Evolutionary conservation across 2,888 invertebrate genomes (phyloP), one percentile per base, ranked within the genome.

Genomic region (Slavum lentiscoides): DNA sequence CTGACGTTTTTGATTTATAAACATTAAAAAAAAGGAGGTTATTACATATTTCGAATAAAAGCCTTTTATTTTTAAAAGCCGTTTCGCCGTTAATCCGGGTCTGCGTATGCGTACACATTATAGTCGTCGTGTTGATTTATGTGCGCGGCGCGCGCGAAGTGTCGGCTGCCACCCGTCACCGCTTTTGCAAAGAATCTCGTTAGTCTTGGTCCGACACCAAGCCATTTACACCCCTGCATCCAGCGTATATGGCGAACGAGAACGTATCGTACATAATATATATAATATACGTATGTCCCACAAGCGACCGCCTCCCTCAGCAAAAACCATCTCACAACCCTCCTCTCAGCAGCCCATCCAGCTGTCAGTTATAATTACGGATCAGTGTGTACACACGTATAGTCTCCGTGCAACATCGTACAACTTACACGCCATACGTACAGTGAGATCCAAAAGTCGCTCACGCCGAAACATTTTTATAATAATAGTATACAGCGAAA

Each of bases 61-160:
- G 30, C 30, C 30, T 30, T 30, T 30, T 30, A 30, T 30, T 30
- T 30, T 30, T 30, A 30, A 30, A 30, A 30, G 30, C 30, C 30
- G 30, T 30, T 30, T 30, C 30, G 30, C 30, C 30, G 30, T 30
- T 30, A 30, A 30, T 4, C 30, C 2, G 30, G 4, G 30, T 4
- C 30, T 30, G 30, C 30, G 30, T 30, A 30, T 4, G 30, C 4
- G 30, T 30, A 30, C 30, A 30, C 4, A 30, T 30, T 21, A 66
- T 39, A 37, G 59, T 59, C 73, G 49, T 62, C n/a, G 61, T 23
- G 62, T 30, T 73, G 49, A 73, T 73, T 73, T 62, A 62, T 62
- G 73, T 30, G 49, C 73, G 23, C 43, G 43, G 2, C 4, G 1
- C 43, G 43, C 7, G 39, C 39, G 39, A 43, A 39, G 62, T 30